Base-by-base conservation (phyloP, 2,888 invertebrate species). In the Omphaloscelis lunosa region DNA sequence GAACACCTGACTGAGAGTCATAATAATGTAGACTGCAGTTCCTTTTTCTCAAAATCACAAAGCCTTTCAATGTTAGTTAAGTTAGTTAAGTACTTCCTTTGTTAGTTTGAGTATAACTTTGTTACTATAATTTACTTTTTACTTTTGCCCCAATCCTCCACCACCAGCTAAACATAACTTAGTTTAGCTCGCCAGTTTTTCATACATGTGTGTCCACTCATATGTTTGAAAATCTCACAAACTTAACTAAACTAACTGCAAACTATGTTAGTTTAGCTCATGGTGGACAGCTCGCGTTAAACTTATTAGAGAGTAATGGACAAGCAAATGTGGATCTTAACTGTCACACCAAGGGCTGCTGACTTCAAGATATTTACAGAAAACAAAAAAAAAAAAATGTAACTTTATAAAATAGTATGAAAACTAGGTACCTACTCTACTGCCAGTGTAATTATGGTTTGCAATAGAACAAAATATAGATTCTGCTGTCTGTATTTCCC, bases 1-100 rank as follows among this genome's bases (percentile, higher is more conserved):
- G 39, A 59, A 74, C 58, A 83, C 61, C 62, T 69, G 69, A 70
- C 41, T 74, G 63, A 48, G 70, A 85, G 80, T 83, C 78, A 81
- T 34, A 48, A 81, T 34, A 48, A 20, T 67, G 2, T n/a, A n/a
- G 23, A 34, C 41, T 73, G 63, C 34, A 74, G 63, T 74, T 82
- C 62, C 56, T 69, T 29, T 84, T 70, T 59, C 20, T 56, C 45
- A 56, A 9, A 66, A 29, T 70, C 27, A 76, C 71, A 69, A 74
- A 75, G 66, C 4, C 53, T 77, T n/a, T n/a, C n/a, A n/a, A n/a
- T n/a, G n/a, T n/a, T n/a, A n/a, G n/a, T n/a, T n/a, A n/a, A n/a
- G n/a, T n/a, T n/a, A n/a, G n/a, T n/a, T n/a, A n/a, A n/a, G n/a
- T n/a, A n/a, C n/a, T n/a, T n/a, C n/a, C n/a, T n/a, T 84, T 86